Evolutionary conservation across 35 echinoderm and acorn worm genomes (phyloP).

Genomic region (Apostichopus californicus): DNA sequence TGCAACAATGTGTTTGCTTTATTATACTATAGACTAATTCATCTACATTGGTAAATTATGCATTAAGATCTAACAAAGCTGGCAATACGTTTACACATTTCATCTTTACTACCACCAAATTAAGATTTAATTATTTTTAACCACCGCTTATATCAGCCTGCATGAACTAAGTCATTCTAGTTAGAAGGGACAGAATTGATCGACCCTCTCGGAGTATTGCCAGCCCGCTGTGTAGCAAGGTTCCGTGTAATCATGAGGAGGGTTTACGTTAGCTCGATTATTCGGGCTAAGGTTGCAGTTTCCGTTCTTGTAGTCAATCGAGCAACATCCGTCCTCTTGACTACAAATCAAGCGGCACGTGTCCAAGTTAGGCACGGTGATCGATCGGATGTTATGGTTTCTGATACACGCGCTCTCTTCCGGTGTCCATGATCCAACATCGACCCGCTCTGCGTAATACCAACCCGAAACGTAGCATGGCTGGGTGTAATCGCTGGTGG

Average conservation of each 20-base stretch:
- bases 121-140: too few relatives aligned
- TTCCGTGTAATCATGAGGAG: not conserved
- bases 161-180: too few relatives aligned
- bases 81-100: too few relatives aligned
- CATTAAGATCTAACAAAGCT: too few relatives aligned
- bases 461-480: not conserved
- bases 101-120: too few relatives aligned
- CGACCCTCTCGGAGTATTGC: not conserved
- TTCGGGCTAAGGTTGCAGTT: not conserved
- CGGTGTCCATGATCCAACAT: not conserved
- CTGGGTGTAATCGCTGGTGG: not conserved
- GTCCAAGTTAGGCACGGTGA: not conserved
- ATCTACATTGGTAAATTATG: too few relatives aligned
- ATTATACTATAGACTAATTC: too few relatives aligned
- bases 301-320: not conserved
- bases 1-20: too few relatives aligned
- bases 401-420: not conserved
- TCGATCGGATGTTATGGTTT: not conserved
- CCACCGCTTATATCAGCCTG: too few relatives aligned
- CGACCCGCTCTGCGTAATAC: conserved; percentile 14
- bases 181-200: too few relatives aligned
- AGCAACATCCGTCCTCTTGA: conserved; percentile 8
- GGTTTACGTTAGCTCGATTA: not conserved
- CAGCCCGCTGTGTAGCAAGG: not conserved
- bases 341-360: conserved; percentile 5